Evolutionary conservation across 2,888 invertebrate species (phyloP).

Genomic region (Amiota communis): DNA sequence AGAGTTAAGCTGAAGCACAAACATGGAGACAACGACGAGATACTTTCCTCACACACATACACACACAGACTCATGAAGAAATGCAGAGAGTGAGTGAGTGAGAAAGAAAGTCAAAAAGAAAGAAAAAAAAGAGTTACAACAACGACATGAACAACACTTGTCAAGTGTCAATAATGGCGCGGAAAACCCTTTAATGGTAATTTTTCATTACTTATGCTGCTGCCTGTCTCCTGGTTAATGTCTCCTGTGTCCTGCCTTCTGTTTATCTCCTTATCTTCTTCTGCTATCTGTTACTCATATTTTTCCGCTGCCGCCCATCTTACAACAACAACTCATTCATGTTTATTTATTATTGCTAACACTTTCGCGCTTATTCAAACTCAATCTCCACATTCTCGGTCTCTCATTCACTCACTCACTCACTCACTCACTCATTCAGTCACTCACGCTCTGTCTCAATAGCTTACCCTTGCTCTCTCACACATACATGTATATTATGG

Average conservation of each 20-base stretch:
- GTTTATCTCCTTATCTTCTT: neutral
- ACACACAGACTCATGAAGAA: neutral
- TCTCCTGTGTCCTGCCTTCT: neutral
- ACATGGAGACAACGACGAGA: neutral
- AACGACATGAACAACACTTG: conserved; percentile 28
- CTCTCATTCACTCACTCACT: conserved; percentile 21
- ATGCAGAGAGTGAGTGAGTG: conserved; percentile 21
- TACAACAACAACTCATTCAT: too few relatives aligned
- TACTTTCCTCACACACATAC: conserved; percentile 7
- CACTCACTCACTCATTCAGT: neutral
- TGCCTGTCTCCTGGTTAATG: neutral
- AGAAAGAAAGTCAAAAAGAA: too few relatives aligned
- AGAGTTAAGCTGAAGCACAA: conserved; percentile 33
- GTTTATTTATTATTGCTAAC: too few relatives aligned
- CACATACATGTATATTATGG: neutral
- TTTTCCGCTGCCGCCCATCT: conserved; percentile 3
- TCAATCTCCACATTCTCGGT: neutral
- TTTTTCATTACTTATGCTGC: conserved; percentile 32
- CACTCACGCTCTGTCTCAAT: conserved; percentile 33
- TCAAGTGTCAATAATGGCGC: conserved; percentile 66
- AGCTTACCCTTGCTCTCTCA: conserved; percentile 3
- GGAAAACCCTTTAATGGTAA: conserved; percentile 55
- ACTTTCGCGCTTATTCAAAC: neutral
- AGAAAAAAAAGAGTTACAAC: too few relatives aligned
- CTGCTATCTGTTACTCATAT: neutral